Evolutionary conservation across 2,797 vertebrate species (phyloP), one percentile per base, ranked within the genome.

Genomic region (Yasuhikotakia modesta): DNA sequence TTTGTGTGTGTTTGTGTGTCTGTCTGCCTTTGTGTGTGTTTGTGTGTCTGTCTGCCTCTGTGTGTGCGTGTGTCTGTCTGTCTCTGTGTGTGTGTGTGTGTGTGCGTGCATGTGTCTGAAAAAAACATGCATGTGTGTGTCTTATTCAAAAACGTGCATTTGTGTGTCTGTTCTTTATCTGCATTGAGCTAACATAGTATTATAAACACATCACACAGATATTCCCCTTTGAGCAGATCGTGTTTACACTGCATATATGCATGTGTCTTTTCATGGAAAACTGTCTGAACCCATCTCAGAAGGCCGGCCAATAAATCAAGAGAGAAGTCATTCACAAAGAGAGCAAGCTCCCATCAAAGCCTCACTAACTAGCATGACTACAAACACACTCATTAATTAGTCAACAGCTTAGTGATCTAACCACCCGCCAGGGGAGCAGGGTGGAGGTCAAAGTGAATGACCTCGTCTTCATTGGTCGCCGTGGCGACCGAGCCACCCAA

Each of bases 321-420:
- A 72, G 67, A 76, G 61, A 78, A 65, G 68, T 35, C 50, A 55
- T 58, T 69, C 21, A 83, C 82, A 86, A 83, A 77, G 76, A 71
- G 61, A 78, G 60, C 80, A 81, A 80, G 69, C 79, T 63, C 66
- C 64, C 73, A 30, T 82, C 72, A 81, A 79, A 72, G 72, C 73
- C 57, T 11, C 48, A 11, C 76, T 83, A 87, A 87, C 82, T 69
- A 79, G 81, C 79, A 81, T 79, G 79, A 83, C 85, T 80, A 82
- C 80, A 86, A 83, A 84, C 82, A 83, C 81, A 69, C 39, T 11
- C 80, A 85, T 86, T 84, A 86, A 87, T 84, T 83, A 86, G 78
- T 80, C 80, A 81, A 79, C 78, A 67, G 80, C 76, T 77, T 81
- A 76, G 81, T 61, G 81, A 80, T 78, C 67, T 76, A 76, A 72